Base-by-base conservation (phyloP, 2,888 invertebrate species). In the Eupeodes luniger region DNA sequence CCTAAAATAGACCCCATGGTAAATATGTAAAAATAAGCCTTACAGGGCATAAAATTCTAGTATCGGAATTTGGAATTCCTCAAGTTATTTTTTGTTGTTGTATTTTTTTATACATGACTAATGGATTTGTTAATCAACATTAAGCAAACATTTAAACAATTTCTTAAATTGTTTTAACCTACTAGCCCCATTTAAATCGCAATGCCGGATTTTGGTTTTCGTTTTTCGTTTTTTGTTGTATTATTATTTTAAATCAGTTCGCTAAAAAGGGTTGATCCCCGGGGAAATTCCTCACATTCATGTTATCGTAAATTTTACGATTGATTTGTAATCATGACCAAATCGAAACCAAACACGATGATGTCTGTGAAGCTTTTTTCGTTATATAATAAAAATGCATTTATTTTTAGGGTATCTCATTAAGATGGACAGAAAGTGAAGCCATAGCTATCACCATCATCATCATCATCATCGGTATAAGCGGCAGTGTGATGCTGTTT, bases 271-370 rank as follows among this genome's bases (percentile, higher is more conserved):
- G 70, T 51, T 40, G 55, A 55, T 76, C 72, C 59, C 66, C 59
- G 19, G 69, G 57, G 64, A 79, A 70, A 82, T 86, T 79, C 85
- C 75, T 74, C 51, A 67, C 77, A 81, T 78, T 34, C 72, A 67
- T 47, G 55, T 11, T 27, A 78, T 75, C 62, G 74, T 79, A 55
- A 64, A 74, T 75, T 69, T 75, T 62, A 51, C 69, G 78, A 86
- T 86, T 86, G 79, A 86, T 86, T 86, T 86, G 86, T 82, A 79
- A 79, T 82, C 82, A 82, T 64, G 69, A 79, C 82, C 78, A 66
- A 79, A 66, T 82, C 64, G 70, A 76, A 86, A 34, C 62, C 53
- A 53, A 78, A 85, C 77, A 69, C 51, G 47, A 75, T 57, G 47
- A 75, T 70, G 64, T 75, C 74, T 62, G 66, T 14, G 70, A 66